phyloP scores from a whole-genome alignment of 2,888 invertebrate genomes.

The Thymelicus lineola region DNA sequence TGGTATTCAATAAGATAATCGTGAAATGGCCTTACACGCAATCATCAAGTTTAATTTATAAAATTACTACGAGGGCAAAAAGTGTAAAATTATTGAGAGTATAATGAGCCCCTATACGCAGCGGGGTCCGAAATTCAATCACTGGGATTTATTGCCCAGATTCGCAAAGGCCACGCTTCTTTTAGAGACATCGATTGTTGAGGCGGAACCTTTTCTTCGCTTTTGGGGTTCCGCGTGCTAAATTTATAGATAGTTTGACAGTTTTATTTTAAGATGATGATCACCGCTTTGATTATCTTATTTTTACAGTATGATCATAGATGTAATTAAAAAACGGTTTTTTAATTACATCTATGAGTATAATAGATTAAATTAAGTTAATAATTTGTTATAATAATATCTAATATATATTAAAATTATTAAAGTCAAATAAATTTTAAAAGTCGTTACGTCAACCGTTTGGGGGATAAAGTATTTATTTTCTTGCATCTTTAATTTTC shows the following conservation, averaged over 20 bases:
- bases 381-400: too few species aligned
- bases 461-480: too few species aligned
- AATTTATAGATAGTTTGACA: background rate
- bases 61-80: slow-evolving; percentile 54
- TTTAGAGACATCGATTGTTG: slow-evolving; percentile 69
- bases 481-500: too few species aligned
- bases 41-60: slow-evolving; percentile 18
- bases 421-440: too few species aligned
- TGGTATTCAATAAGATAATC: too few species aligned
- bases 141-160: slow-evolving; percentile 82
- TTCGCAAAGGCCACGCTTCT: slow-evolving; percentile 80
- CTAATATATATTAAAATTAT: too few species aligned
- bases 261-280: background rate
- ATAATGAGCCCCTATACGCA: slow-evolving; percentile 84
- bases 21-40: background rate
- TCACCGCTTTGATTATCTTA: too few species aligned
- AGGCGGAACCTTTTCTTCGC: slow-evolving; percentile 51
- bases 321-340: too few species aligned
- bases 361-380: too few species aligned
- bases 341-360: too few species aligned
- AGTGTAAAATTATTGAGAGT: slow-evolving; percentile 66
- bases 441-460: too few species aligned
- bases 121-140: slow-evolving; percentile 83
- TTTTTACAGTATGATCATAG: too few species aligned
- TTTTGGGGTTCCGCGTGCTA: slow-evolving; percentile 19